A percentile compares a stretch with the other conserved stretches of the same genome.
These are phyloP conservation scores for Chelonus formosanus DNA, from an alignment of 2,888 invertebrate genomes.

Conservation along the genomic window DNA sequence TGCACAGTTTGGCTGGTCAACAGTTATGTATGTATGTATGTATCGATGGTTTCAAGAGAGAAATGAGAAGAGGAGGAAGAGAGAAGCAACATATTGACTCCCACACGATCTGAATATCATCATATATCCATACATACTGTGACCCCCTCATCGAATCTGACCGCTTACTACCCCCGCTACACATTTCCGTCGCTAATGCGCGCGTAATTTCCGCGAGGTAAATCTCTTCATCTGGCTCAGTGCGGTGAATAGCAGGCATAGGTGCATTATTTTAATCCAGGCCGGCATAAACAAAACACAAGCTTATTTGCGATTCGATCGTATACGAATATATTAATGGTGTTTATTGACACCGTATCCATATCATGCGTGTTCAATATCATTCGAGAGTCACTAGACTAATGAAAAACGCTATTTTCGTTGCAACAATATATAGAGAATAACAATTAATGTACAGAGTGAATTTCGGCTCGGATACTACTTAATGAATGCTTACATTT, in stretches of 20 bases:
- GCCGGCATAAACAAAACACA: conserved; percentile 35
- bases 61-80: neutral
- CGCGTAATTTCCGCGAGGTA: conserved; percentile 45
- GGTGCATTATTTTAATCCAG: conserved; percentile 60
- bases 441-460: too few relatives aligned
- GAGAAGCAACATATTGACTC: neutral
- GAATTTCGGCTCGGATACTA: too few relatives aligned
- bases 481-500: too few relatives aligned
- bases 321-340: conserved; percentile 24
- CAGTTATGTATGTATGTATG: conserved; percentile 18
- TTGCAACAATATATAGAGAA: neutral
- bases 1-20: conserved; percentile 27
- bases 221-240: conserved; percentile 55
- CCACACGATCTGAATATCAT: conserved; percentile 29
- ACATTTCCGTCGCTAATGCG: conserved; percentile 37
- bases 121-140: conserved; percentile 21
- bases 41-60: conserved; percentile 30
- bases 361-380: conserved; percentile 18
- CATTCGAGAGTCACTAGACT: neutral
- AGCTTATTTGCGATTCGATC: conserved; percentile 28
- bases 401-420: neutral
- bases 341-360: conserved; percentile 23
- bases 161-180: conserved; percentile 2
- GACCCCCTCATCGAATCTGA: conserved; percentile 16
- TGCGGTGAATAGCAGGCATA: conserved; percentile 42